phyloP scores from a whole-genome alignment of 2,113 vertebrate genomes.

The Crocuta crocuta region DNA sequence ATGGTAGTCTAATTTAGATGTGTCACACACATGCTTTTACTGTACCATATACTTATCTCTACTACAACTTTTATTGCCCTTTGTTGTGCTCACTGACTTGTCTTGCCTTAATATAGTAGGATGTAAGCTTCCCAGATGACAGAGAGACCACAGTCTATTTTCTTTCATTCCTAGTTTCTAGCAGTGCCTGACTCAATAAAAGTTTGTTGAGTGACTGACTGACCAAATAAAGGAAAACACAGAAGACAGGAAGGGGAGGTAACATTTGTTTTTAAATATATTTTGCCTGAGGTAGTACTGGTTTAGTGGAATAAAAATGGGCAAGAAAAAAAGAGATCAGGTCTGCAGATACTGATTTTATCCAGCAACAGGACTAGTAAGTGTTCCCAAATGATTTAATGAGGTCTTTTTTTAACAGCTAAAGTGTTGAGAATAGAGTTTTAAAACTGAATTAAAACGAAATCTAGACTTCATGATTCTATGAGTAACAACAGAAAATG shows the following conservation, averaged over 20 bases:
- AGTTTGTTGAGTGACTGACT: not conserved
- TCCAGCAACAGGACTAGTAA: not conserved
- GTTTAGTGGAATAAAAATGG: not conserved
- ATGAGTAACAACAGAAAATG: not conserved
- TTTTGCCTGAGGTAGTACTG: not conserved
- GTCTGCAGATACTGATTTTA: not conserved
- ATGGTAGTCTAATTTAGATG: not conserved
- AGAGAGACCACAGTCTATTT: not conserved
- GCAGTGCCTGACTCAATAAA: not conserved
- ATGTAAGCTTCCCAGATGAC: not conserved
- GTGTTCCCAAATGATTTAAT: not conserved
- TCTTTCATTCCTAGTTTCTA: not conserved
- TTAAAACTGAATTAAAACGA: conserved; percentile 35
- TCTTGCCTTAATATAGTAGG: not conserved
- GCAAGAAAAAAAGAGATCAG: not conserved
- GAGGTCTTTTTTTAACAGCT: not conserved
- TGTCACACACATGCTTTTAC: not conserved
- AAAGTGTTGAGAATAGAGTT: not conserved
- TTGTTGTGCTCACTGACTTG: not conserved
- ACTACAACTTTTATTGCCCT: not conserved
- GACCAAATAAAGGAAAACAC: not conserved
- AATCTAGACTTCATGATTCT: conserved; percentile 21
- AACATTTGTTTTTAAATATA: not conserved
- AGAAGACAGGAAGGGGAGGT: not conserved
- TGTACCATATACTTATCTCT: not conserved